These are phyloP conservation scores for Atrina japonica DNA, from an alignment of 2,888 invertebrate genomes.

Conservation along the genomic window DNA sequence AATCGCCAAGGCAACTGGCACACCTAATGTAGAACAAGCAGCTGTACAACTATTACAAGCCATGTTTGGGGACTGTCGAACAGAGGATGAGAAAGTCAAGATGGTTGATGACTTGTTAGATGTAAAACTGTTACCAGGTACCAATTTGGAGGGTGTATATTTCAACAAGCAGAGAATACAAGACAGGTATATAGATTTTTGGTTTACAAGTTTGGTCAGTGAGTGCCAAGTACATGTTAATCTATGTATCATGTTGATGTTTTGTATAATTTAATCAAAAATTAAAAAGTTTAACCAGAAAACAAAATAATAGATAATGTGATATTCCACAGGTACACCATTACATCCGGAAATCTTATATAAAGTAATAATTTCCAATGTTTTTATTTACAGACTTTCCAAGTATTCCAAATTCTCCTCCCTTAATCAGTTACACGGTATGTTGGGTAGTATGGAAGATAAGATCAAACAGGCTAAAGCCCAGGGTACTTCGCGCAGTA, in stretches of 20 bases:
- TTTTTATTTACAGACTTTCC: slow-evolving; percentile 58
- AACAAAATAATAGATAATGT: too few species aligned
- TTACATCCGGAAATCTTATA: too few species aligned
- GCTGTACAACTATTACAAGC: slow-evolving; percentile 67
- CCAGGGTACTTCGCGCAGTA: slow-evolving; percentile 63
- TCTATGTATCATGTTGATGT: background rate
- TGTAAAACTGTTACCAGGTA: slow-evolving; percentile 71
- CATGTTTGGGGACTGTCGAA: slow-evolving; percentile 73
- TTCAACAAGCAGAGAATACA: slow-evolving; percentile 72
- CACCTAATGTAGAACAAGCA: slow-evolving; percentile 48
- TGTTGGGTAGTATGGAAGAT: slow-evolving; percentile 74
- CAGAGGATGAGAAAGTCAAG: slow-evolving; percentile 73
- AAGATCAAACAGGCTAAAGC: slow-evolving; percentile 70
- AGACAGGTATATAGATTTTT: slow-evolving; percentile 62
- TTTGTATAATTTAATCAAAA: too few species aligned
- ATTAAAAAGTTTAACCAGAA: too few species aligned
- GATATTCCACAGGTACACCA: too few species aligned
- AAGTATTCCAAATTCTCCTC: slow-evolving; percentile 71
- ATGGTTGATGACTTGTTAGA: slow-evolving; percentile 76
- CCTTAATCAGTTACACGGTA: slow-evolving; percentile 69
- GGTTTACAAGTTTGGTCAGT: background rate
- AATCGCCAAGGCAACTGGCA: slow-evolving; percentile 47
- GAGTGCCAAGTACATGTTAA: background rate
- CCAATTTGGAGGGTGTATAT: slow-evolving; percentile 70
- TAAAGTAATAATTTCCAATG: too few species aligned